Evolutionary conservation across 2,888 invertebrate species (phyloP).

Genomic region (Hypena proboscidalis): DNA sequence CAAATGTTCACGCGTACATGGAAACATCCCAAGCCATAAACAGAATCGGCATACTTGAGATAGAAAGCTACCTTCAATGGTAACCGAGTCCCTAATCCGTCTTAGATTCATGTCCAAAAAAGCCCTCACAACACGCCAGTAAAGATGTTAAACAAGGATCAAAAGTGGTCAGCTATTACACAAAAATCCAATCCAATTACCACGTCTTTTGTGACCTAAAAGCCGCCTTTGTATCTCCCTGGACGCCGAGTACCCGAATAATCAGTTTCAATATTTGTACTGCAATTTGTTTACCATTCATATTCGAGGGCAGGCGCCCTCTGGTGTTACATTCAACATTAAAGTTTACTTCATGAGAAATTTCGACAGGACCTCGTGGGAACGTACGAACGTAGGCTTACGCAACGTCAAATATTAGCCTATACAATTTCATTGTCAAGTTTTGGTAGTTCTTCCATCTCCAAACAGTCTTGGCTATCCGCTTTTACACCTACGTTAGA

Average conservation of each 20-base stretch:
- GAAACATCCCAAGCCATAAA: slow-evolving; percentile 4
- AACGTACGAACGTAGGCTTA: slow-evolving; percentile 68
- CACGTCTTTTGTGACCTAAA: slow-evolving; percentile 78
- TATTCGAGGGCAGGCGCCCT: slow-evolving; percentile 65
- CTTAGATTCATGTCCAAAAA: slow-evolving; percentile 27
- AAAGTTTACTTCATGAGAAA: slow-evolving; percentile 71
- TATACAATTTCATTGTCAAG: slow-evolving; percentile 70
- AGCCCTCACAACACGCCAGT: slow-evolving; percentile 35
- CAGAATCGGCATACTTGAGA: background rate
- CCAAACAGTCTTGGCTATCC: slow-evolving; percentile 68
- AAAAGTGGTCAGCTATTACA: slow-evolving; percentile 70
- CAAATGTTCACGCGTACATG: too few species aligned
- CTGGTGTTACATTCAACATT: slow-evolving; percentile 66
- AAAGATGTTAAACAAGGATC: slow-evolving; percentile 68
- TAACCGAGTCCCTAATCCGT: slow-evolving; percentile 6
- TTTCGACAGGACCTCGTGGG: slow-evolving; percentile 79
- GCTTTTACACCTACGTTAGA: slow-evolving; percentile 80
- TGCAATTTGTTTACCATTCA: slow-evolving; percentile 72
- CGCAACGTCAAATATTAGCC: slow-evolving; percentile 76
- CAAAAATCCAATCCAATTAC: slow-evolving; percentile 79
- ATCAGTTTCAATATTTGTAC: slow-evolving; percentile 78
- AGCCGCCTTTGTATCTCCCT: slow-evolving; percentile 70
- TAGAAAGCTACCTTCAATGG: background rate
- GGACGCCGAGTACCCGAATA: slow-evolving; percentile 62
- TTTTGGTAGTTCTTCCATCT: slow-evolving; percentile 58